phyloP scores from a whole-genome alignment of 2,888 invertebrate genomes.

The Himalopsyche japonica region DNA sequence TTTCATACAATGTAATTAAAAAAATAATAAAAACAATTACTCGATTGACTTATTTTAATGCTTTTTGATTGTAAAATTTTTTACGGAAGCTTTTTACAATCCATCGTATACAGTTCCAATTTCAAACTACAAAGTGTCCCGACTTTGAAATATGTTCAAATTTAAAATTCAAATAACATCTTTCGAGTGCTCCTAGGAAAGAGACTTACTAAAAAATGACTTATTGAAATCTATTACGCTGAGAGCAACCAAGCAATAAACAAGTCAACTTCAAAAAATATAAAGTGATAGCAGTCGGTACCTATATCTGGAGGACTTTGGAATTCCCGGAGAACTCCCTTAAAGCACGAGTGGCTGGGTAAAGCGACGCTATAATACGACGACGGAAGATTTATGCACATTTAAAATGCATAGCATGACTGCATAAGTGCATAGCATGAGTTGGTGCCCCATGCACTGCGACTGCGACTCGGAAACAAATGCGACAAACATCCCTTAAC shows the following conservation, averaged over 20 bases:
- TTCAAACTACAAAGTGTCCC: too few species aligned
- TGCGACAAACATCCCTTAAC: background rate
- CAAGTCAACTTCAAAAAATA: background rate
- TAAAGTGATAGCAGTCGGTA: background rate
- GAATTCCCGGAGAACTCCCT: background rate
- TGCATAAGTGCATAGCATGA: slow-evolving; percentile 1
- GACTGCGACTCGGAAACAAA: background rate
- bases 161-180: background rate
- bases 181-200: background rate
- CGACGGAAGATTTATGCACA: slow-evolving; percentile 15
- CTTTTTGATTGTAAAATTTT: too few species aligned
- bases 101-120: too few species aligned
- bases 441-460: background rate
- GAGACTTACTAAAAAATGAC: background rate
- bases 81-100: too few species aligned
- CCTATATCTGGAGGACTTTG: background rate
- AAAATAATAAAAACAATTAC: too few species aligned
- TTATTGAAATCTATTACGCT: background rate
- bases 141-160: background rate
- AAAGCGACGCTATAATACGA: background rate
- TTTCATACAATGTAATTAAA: too few species aligned
- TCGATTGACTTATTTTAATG: too few species aligned
- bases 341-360: background rate
- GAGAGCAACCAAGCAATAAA: background rate
- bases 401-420: slow-evolving; percentile 19